Base-by-base conservation (phyloP, 2,888 invertebrate species). In the Rutpela maculata region DNA sequence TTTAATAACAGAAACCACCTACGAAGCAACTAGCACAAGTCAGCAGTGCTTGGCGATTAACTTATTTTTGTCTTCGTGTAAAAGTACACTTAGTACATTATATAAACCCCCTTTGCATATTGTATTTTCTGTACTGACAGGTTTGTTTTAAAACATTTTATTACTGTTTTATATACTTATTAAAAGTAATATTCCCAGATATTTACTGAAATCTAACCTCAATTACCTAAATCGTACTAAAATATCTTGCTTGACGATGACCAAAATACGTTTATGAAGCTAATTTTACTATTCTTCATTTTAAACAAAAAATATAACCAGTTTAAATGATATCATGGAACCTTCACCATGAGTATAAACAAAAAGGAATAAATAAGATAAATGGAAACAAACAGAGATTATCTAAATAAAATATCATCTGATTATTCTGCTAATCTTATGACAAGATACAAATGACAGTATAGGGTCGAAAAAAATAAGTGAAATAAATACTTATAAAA, bases 401-500 rank as follows among this genome's bases (percentile, higher is more conserved):
- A 69, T 59, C 69, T 57, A n/a, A 68, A 15, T 18, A 35, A 38
- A 38, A 38, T 38, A 38, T 18, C n/a, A 18, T 18, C 11, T 35
- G 62, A 62, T n/a, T 62, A 62, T n/a, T 62, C 6, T 22, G n/a
- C 26, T 62, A 62, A 31, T 62, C 26, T 62, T n/a, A 50, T n/a
- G 50, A 50, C n/a, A 50, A n/a, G 50, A 43, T 12, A 15, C 15
- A 3, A n/a, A 50, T 3, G n/a, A 50, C n/a, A 66, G 35, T 19
- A 18, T 11, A 65, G 19, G 18, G 50, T 43, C 4, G 5, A 66
- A 66, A 50, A 66, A 31, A 31, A 59, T 7, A 19, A 35, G 12
- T 69, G 35, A 11, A 17, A 15, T 55, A 57, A 68, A 68, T 69
- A 69, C 38, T 59, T 69, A 69, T 35, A 12, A 69, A 59, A 22